Percentiles rank a stretch among this genome's conserved stretches.
phyloP scores from a whole-genome alignment of 2,113 vertebrate genomes.

The Saccopteryx bilineata region DNA sequence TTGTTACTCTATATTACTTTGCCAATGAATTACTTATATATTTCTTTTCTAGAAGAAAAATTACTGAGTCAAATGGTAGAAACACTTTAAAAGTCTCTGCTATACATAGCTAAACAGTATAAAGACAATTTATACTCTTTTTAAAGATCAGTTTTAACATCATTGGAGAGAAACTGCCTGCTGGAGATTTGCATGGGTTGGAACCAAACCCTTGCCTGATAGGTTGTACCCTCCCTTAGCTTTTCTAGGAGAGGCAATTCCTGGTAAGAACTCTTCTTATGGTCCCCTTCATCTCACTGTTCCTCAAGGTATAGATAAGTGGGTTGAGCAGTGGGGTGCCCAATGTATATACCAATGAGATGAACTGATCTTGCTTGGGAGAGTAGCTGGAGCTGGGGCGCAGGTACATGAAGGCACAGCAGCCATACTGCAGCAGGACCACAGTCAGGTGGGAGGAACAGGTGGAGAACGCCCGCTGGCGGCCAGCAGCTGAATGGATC shows the following conservation, averaged over 20 bases:
- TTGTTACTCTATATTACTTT: neutral
- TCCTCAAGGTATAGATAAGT: slow-evolving; percentile 83
- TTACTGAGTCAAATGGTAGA: neutral
- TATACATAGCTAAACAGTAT: neutral
- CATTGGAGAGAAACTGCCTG: neutral
- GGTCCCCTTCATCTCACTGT: slow-evolving; percentile 75
- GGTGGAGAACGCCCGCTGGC: slow-evolving; percentile 74
- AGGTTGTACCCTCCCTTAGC: neutral
- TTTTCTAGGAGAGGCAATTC: neutral
- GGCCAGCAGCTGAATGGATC: slow-evolving; percentile 7
- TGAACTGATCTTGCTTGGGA: slow-evolving; percentile 64
- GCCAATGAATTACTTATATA: no score
- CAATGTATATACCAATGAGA: slow-evolving; percentile 79
- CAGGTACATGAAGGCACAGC: slow-evolving; percentile 80
- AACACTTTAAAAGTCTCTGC: neutral
- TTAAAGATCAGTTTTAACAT: neutral
- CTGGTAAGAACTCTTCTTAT: slow-evolving; percentile 54
- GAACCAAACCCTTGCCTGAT: neutral
- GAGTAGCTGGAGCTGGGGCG: slow-evolving; percentile 67
- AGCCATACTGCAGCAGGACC: slow-evolving; percentile 79
- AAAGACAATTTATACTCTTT: neutral
- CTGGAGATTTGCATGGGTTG: accelerated
- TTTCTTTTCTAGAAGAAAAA: neutral
- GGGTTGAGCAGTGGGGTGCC: slow-evolving; percentile 83
- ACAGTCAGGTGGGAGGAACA: slow-evolving; percentile 80